These are phyloP conservation scores for Channa argus DNA, from an alignment of 2,113 vertebrate genomes.

Conservation along the genomic window DNA sequence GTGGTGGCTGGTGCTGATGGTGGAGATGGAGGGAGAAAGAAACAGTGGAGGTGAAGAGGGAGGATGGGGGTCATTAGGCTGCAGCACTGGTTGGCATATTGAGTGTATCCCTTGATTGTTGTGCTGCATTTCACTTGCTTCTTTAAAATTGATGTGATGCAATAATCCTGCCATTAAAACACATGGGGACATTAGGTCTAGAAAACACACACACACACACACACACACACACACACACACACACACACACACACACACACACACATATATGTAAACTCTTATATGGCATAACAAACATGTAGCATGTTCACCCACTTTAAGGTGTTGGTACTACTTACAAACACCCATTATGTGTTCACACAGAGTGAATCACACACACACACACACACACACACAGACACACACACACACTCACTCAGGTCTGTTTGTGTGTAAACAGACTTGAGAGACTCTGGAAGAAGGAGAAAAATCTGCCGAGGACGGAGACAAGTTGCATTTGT, in stretches of 20 bases:
- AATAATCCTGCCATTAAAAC: constrained; percentile 63
- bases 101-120: constrained; percentile 37
- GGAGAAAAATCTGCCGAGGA: constrained; percentile 59
- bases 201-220: constrained; percentile 3
- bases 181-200: constrained; percentile 71
- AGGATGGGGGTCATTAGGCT: background rate
- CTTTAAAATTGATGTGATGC: constrained; percentile 72
- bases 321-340: constrained; percentile 22
- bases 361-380: constrained; percentile 5
- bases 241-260: constrained; percentile 2
- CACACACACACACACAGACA: constrained; percentile 4
- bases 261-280: background rate
- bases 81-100: background rate
- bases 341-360: background rate
- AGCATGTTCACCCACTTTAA: constrained; percentile 16
- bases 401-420: background rate
- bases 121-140: constrained; percentile 35
- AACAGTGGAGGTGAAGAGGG: background rate
- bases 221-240: background rate
- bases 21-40: background rate
- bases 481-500: constrained; percentile 73
- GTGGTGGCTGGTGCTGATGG: background rate
- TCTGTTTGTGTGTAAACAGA: constrained; percentile 35
- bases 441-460: constrained; percentile 53
- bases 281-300: background rate